A percentile compares a stretch with the other conserved stretches of the same genome.
Evolutionary conservation across 2,113 vertebrate genomes (phyloP).

Genomic region (Hemicordylus capensis): DNA sequence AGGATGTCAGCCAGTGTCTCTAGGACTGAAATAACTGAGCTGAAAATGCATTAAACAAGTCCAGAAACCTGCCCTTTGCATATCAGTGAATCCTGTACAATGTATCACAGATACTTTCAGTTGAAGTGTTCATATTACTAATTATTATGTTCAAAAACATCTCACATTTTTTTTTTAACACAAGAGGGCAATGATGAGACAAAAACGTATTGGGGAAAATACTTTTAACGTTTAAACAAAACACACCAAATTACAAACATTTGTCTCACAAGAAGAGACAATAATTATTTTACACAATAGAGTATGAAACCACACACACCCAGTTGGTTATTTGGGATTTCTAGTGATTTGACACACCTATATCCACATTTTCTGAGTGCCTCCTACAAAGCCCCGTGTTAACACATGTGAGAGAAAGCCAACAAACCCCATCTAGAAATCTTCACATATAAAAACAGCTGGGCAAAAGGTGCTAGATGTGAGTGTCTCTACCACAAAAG

Average conservation of each 20-base stretch:
- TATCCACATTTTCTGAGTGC: background rate
- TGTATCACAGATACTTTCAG: background rate
- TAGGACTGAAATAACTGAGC: background rate
- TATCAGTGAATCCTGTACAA: background rate
- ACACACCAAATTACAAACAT: conserved; percentile 75
- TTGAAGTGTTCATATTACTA: background rate
- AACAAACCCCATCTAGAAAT: background rate
- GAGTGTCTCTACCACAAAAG: background rate
- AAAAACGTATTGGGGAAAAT: conserved; percentile 60
- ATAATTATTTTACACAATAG: conserved; percentile 57
- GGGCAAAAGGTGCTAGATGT: background rate
- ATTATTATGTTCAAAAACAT: background rate
- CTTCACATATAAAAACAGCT: background rate
- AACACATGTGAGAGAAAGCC: background rate
- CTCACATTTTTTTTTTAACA: conserved; percentile 57
- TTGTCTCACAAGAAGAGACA: conserved; percentile 64
- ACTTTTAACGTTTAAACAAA: conserved; percentile 64
- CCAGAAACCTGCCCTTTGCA: background rate
- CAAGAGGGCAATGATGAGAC: conserved; percentile 77
- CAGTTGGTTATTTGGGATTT: background rate
- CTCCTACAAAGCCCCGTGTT: background rate
- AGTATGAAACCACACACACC: conserved; percentile 17
- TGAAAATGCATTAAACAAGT: background rate
- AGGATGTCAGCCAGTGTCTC: too few species aligned
- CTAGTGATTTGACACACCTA: background rate